Evolutionary conservation across 2,113 vertebrate species (phyloP), one percentile per base, ranked within the genome.

Genomic region (Triplophysa siluroides): DNA sequence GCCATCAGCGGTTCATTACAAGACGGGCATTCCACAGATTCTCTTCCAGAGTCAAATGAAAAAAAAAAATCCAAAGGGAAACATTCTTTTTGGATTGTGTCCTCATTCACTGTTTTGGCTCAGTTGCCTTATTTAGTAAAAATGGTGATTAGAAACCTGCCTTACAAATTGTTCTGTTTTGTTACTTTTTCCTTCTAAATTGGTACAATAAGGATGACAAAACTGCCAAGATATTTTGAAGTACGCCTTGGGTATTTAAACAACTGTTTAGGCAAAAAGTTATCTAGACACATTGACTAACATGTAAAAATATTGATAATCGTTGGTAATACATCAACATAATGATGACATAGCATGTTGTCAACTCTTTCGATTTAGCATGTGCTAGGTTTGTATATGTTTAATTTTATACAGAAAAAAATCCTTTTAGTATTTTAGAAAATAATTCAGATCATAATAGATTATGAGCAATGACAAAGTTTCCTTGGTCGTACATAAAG

Each of bases 81-180:
- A 85, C 88, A 88, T 90, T 92, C 83, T 85, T 82, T 81, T 87
- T 88, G 86, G 82, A 84, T 82, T 79, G 81, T 67, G 86, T 89
- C 87, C 77, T 78, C 77, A 68, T 69, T 79, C 68, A 81, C 84
- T 81, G 79, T 88, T 85, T 88, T 90, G 88, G 86, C 88, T 85
- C 66, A 87, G 64, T 86, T 88, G 52, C 90, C 90, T 89, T 91
- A 90, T 91, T 92, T 91, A 91, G 88, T 88, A 87, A 92, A n/a
- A 86, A 86, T 60, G 76, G 75, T 83, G 83, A 74, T 83, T 83
- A 87, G 73, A 74, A 69, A 70, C 79, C 2, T 76, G 61, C 74
- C 14, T 81, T 58, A 67, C 54, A 71, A 82, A 79, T 76, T 63
- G 41, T n/a, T 58, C 52, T 56, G 52, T 19, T 56, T 70, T 43